Percentiles rank a stretch among this genome's conserved stretches.
Evolutionary conservation across 2,888 invertebrate species (phyloP).

Genomic region (Tenthredo scrophulariae): DNA sequence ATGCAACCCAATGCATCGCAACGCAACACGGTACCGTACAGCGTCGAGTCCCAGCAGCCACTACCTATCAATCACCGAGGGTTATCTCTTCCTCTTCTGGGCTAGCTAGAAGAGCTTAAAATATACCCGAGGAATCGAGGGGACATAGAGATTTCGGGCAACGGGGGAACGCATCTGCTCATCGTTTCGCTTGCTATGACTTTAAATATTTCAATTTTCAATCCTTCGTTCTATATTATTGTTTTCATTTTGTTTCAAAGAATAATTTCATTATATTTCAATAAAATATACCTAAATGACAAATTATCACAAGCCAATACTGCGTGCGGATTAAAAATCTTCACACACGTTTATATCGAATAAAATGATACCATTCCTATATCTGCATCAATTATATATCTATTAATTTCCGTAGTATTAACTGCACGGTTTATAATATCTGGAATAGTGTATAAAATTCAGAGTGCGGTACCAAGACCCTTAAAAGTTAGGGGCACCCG

Average conservation of each 20-base stretch:
- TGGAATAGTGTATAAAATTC: no score
- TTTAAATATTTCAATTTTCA: neutral
- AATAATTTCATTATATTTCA: neutral
- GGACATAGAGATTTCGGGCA: neutral
- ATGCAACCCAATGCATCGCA: neutral
- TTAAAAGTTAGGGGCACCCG: neutral
- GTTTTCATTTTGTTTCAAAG: neutral
- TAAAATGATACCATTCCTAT: no score
- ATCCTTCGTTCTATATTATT: neutral
- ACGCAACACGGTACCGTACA: neutral
- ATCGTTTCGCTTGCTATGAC: neutral
- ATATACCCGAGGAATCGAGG: conserved; percentile 32
- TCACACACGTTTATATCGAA: no score
- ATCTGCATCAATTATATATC: no score
- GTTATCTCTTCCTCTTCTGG: conserved; percentile 46
- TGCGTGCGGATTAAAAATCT: no score
- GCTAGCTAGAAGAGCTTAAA: conserved; percentile 24
- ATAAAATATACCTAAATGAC: neutral
- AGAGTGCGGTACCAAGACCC: no score
- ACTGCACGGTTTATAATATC: no score
- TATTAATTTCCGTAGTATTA: no score
- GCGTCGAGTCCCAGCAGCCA: conserved; percentile 2
- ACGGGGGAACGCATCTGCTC: conserved; percentile 33
- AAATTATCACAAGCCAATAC: no score
- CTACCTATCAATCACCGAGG: conserved; percentile 51